phyloP scores from a whole-genome alignment of 2,888 invertebrate genomes.

The Stomorhina lunata region DNA sequence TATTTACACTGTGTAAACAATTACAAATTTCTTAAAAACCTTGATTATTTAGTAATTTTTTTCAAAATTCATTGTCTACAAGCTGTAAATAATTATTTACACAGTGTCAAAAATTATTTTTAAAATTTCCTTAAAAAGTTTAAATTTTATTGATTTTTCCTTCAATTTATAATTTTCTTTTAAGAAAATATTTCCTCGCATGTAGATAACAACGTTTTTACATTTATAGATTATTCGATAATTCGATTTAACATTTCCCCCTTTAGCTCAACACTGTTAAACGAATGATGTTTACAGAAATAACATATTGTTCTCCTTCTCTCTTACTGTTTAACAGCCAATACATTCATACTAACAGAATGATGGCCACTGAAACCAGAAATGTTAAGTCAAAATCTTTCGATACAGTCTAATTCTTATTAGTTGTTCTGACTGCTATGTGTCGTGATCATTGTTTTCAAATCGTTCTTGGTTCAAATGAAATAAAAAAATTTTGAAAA shows the following conservation, averaged over 20 bases:
- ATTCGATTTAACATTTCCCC: not conserved
- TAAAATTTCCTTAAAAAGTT: too few relatives aligned
- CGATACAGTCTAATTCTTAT: not conserved
- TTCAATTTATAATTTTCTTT: too few relatives aligned
- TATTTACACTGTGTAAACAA: too few relatives aligned
- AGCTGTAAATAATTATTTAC: too few relatives aligned
- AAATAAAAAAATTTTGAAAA: not conserved
- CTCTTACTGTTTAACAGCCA: not conserved
- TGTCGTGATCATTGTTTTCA: slow-evolving; percentile 40
- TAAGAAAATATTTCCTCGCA: too few relatives aligned
- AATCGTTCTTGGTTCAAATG: not conserved
- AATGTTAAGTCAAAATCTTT: slow-evolving; percentile 18
- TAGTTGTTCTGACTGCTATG: slow-evolving; percentile 39
- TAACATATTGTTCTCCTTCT: slow-evolving; percentile 6
- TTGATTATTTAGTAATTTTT: too few relatives aligned
- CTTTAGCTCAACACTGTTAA: not conserved
- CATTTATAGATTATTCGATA: too few relatives aligned
- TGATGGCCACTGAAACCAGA: slow-evolving; percentile 31
- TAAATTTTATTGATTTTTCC: too few relatives aligned
- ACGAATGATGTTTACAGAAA: not conserved
- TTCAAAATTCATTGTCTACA: too few relatives aligned
- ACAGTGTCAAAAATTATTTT: too few relatives aligned
- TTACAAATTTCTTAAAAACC: too few relatives aligned
- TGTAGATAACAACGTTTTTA: too few relatives aligned
- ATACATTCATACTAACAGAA: not conserved